Conservation (phyloP, 1,140 invertebrate species). For the Heterodera schachtii region DNA sequence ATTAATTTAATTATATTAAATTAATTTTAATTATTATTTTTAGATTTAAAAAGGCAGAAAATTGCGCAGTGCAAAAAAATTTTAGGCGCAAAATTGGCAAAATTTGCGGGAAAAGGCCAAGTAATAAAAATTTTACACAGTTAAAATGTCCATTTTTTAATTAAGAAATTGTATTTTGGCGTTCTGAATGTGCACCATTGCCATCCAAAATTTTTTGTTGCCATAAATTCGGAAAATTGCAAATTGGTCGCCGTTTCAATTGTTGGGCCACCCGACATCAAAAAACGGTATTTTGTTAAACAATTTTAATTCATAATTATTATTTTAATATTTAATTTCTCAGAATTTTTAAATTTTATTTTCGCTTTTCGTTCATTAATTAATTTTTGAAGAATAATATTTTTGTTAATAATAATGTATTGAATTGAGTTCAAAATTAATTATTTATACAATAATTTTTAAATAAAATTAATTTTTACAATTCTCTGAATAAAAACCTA, state of each 20-base stretch:
- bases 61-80: constrained; percentile 1
- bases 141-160: constrained; percentile 6
- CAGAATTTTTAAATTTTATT: too few relatives aligned
- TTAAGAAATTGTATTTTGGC: constrained; percentile 36
- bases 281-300: constrained; percentile 34
- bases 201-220: constrained; percentile 26
- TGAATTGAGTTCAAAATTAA: too few relatives aligned
- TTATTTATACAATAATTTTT: too few relatives aligned
- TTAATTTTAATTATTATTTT: constrained; percentile 6
- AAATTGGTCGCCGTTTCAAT: constrained; percentile 35
- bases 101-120: constrained; percentile 8
- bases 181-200: constrained; percentile 16
- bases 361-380: too few relatives aligned
- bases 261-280: constrained; percentile 50
- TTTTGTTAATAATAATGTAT: too few relatives aligned
- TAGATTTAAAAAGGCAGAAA: constrained; percentile 31
- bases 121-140: background rate
- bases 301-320: background rate
- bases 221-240: constrained; percentile 10
- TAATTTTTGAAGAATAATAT: too few relatives aligned
- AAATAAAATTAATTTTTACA: too few relatives aligned
- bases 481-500: too few relatives aligned
- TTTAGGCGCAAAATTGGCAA: constrained; percentile 5
- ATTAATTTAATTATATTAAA: background rate
- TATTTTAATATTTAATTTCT: too few relatives aligned